Base-by-base conservation (phyloP, 2,113 vertebrate species). In the Mellivora capensis region DNA sequence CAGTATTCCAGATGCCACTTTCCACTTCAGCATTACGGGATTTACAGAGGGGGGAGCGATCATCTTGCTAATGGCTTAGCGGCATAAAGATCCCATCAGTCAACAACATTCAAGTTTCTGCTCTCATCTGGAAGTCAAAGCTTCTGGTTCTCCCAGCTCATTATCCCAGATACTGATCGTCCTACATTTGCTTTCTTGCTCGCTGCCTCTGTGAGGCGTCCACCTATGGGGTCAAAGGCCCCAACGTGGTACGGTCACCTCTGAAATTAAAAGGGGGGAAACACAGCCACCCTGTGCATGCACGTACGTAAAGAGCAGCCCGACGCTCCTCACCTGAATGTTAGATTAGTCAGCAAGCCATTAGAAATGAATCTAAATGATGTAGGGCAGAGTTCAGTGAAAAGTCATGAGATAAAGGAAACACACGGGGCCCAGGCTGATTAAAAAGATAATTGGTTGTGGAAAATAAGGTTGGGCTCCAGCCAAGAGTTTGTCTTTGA, bases 391-490 rank as follows among this genome's bases (percentile, higher is more conserved):
- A 96, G 95, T 90, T 87, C 93, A 39, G 59, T 7, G 59, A 88
- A 44, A 93, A 97, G 95, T 54, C 85, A 52, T 1, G 69, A 94
- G 91, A 96, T 69, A 64, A 96, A 93, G 34, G 31, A 79, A 80
- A 95, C 64, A 54, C 77, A 29, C 4, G n/a, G 95, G 62, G 95
- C 69, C 62, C 42, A 23, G 71, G 95, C 21, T 94, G 95, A 94
- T 98, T 90, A 96, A 90, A 93, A 95, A 93, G 95, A 49, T 95
- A 97, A 98, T 98, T 97, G 97, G 91, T 98, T 90, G 91, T 98
- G 96, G 97, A 96, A 98, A 79, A 91, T 96, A 98, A 57, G 87
- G 85, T 39, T 93, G 93, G 81, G 87, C 2, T 29, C 87, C 69
- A 97, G 92, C 82, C 96, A 96, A 97, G 91, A 94, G 86, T 76